Evolutionary conservation across 2,113 vertebrate species (phyloP), one percentile per base, ranked within the genome.

Genomic region (Polypterus bichir): DNA sequence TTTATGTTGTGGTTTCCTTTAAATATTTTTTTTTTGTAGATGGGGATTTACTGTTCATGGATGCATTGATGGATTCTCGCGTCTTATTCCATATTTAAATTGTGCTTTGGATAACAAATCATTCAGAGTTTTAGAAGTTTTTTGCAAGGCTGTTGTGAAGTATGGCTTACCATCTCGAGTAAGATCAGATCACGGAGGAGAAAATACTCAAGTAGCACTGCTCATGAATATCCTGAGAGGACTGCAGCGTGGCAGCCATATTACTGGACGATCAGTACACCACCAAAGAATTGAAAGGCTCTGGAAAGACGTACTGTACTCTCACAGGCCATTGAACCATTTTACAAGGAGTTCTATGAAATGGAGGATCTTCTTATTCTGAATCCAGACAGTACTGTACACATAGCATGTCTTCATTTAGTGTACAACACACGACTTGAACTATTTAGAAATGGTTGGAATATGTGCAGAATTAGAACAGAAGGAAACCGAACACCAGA

Each of bases 91-190:
- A 55, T 55, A 55, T 11, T 55, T 55, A 10, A 5, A 55, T 10
- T 55, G 54, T 55, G 54, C 54, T 1, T 7, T 11, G 10, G 54
- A 55, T 11, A 55, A 55, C 10, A 55, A 11, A 5, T 55, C 54
- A 55, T n/a, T 4, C n/a, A 55, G 6, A 55, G 54, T 55, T 55
- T 4, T 55, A 8, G 4, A 55, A n/a, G 54, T 55, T 55, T 55
- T 55, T 10, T 55, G 9, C 54, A 55, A 55, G 27, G 54, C 54
- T 7, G 54, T 55, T 5, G 54, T 10, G 10, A 2, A 55, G 10
- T 55, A 55, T 55, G 54, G 54, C 5, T 55, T 55, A 55, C 54
- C 54, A 55, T 55, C 54, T 55, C 54, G 10, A 4, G 10, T 55
- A 11, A 55, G 54, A 11, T 55, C 54, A 55, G 54, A 55, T 11